phyloP scores from a whole-genome alignment of 2,113 vertebrate species.

The Cephalopterus ornatus region DNA sequence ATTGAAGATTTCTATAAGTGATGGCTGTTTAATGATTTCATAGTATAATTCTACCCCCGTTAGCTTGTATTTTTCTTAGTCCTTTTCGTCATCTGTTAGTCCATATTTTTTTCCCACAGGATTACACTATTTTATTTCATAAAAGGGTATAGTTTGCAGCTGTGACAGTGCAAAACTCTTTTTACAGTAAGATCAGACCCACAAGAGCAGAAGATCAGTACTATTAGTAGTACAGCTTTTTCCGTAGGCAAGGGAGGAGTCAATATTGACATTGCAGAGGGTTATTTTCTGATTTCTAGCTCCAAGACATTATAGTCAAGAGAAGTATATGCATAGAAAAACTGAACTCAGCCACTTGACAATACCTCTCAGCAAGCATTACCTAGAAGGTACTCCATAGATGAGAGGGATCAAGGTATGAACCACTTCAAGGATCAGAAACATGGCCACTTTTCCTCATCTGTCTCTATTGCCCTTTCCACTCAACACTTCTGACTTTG shows the following conservation, averaged over 20 bases:
- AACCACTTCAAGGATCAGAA: neutral
- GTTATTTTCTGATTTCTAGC: neutral
- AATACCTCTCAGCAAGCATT: neutral
- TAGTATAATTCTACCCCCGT: neutral
- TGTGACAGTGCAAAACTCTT: neutral
- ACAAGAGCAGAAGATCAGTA: neutral
- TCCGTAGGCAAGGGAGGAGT: neutral
- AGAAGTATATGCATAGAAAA: neutral
- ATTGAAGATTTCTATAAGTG: neutral
- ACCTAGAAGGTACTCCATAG: neutral
- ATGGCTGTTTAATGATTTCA: neutral
- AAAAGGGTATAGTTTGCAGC: neutral
- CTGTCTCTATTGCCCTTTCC: neutral
- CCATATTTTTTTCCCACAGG: neutral
- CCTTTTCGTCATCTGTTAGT: neutral
- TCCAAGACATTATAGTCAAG: neutral
- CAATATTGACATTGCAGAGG: neutral
- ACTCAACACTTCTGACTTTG: neutral
- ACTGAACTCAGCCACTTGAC: neutral
- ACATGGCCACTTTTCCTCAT: neutral
- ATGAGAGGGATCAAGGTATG: neutral
- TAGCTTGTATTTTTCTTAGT: neutral
- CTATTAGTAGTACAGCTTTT: neutral
- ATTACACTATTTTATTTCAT: neutral
- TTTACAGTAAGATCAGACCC: neutral